These are phyloP conservation scores for Bombus waltoni DNA, from an alignment of 1,140 invertebrate species.

Conservation along the genomic window DNA sequence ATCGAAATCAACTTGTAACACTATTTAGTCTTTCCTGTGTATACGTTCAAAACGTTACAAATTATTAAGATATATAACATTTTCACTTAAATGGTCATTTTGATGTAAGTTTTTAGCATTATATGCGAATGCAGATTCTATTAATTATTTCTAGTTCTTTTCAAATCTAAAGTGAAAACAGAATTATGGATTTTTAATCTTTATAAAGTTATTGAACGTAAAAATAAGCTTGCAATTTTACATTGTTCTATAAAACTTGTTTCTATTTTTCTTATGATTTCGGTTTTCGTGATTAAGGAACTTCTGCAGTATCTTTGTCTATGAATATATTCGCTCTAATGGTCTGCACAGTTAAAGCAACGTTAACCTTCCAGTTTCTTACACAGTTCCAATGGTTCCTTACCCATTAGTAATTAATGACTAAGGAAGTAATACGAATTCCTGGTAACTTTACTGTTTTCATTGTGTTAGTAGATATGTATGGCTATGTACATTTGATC, in stretches of 20 bases:
- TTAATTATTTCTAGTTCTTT: not conserved
- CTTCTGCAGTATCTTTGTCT: not conserved
- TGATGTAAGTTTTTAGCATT: not conserved
- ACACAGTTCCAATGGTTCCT: not conserved
- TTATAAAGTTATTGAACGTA: too few relatives aligned
- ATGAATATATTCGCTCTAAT: not conserved
- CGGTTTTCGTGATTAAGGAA: not conserved
- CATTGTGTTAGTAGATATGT: conserved; percentile 1
- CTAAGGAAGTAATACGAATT: conserved; percentile 10
- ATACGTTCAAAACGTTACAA: not conserved
- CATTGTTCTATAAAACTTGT: not conserved
- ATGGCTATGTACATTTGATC: conserved; percentile 3
- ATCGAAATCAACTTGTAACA: not conserved
- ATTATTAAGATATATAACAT: not conserved
- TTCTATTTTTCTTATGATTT: not conserved
- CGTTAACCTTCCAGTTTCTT: not conserved
- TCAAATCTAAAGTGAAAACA: not conserved
- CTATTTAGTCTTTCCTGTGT: not conserved
- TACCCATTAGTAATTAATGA: conserved; percentile 22
- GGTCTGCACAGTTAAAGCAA: too few relatives aligned
- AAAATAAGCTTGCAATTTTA: not conserved
- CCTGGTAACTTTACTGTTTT: not conserved
- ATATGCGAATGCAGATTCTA: too few relatives aligned
- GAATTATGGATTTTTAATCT: too few relatives aligned
- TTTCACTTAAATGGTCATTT: not conserved